These are phyloP conservation scores for Charaxes varanes DNA, from an alignment of 1,140 invertebrate genomes.

Conservation along the genomic window DNA sequence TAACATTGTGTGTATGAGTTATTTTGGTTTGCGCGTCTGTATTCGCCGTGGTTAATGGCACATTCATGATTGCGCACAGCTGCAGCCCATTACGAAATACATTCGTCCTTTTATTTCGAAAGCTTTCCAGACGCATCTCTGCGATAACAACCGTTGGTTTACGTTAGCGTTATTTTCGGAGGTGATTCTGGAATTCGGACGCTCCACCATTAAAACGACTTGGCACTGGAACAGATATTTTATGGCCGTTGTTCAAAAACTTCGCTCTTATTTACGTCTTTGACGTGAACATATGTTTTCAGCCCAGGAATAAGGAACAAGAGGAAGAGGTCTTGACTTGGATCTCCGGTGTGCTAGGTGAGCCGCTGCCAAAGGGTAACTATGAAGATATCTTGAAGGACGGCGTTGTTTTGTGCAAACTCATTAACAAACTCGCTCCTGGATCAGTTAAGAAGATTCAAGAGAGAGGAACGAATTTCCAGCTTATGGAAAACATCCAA, in stretches of 20 bases:
- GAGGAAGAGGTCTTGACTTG: slow-evolving; percentile 93
- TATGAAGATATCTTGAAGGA: slow-evolving; percentile 95
- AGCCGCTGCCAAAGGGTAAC: slow-evolving; percentile 86
- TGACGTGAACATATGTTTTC: slow-evolving; percentile 40
- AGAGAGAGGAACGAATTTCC: slow-evolving; percentile 96
- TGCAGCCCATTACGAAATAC: slow-evolving; percentile 3
- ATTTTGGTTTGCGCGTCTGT: neutral
- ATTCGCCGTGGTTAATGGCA: slow-evolving; percentile 3
- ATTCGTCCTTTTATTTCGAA: slow-evolving; percentile 16
- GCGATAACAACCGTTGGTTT: slow-evolving; percentile 40
- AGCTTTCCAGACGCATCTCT: slow-evolving; percentile 26
- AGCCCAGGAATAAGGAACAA: slow-evolving; percentile 92
- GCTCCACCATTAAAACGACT: slow-evolving; percentile 53
- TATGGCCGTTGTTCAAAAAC: slow-evolving; percentile 59
- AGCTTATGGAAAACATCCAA: slow-evolving; percentile 98
- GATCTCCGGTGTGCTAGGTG: slow-evolving; percentile 92
- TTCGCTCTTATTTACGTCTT: slow-evolving; percentile 29
- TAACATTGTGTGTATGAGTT: neutral
- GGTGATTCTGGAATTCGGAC: slow-evolving; percentile 60
- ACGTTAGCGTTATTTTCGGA: slow-evolving; percentile 58
- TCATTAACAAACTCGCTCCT: slow-evolving; percentile 95
- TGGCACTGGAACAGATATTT: slow-evolving; percentile 66
- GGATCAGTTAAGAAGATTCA: slow-evolving; percentile 98
- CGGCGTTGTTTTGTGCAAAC: slow-evolving; percentile 93
- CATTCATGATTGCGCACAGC: slow-evolving; percentile 2